Base-by-base conservation (phyloP, 2,113 vertebrate genomes). In the Antechinus flavipes region DNA sequence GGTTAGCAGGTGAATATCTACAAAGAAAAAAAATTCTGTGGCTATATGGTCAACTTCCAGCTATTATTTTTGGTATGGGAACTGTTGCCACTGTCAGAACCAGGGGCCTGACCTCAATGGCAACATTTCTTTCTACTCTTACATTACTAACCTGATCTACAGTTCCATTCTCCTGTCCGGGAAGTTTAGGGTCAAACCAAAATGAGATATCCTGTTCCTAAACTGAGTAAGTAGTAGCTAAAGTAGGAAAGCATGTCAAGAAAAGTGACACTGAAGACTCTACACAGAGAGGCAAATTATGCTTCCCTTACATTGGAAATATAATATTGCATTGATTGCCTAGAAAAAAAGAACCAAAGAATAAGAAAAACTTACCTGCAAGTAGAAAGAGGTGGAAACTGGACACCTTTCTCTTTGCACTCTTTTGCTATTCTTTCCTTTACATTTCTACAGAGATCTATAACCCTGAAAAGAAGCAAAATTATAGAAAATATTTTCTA, bases 361-460 rank as follows among this genome's bases (percentile, higher is more conserved):
- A 68, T 42, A 95, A 89, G 0, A 91, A 93, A 91, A 93, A 92
- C 98, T 98, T 97, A 99, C 99, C 99, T 99, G 99, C 99, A 99
- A 30, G 99, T 99, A 58, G 99, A 99, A 96, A 99, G 97, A 2
- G 99, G 99, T 55, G 99, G 96, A 98, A 99, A 99, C 96, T 99
- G 99, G 95, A 99, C 99, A 96, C 99, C 99, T 95, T 96, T 99
- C 94, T 99, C 99, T 99, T 99, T 99, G 98, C 99, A 99, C 98
- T 99, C 99, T 97, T 98, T 98, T 97, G 98, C 96, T 97, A 99
- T 99, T 97, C 99, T 99, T 95, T 99, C 99, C 97, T 99, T 99
- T 26, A 99, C 99, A 93, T 99, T 99, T 97, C 99, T 99, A 98
- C 99, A 99, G 95, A 99, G 99, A 98, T 99, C 99, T 98, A 99